These are phyloP conservation scores for Clunio marinus DNA, from an alignment of 2,888 invertebrate genomes.

Conservation along the genomic window DNA sequence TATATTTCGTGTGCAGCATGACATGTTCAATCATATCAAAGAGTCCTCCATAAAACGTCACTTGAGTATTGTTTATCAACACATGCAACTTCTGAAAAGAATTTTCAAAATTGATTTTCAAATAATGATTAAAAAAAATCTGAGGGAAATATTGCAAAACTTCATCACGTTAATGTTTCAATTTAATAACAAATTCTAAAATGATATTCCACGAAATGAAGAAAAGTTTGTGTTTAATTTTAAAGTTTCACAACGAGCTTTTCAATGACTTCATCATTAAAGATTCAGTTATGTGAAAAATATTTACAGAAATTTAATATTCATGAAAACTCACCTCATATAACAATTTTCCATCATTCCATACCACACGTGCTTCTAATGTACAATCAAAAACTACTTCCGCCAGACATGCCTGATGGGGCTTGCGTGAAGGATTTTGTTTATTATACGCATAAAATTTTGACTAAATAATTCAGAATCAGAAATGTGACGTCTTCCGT, in stretches of 20 bases:
- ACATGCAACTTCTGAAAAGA: slow-evolving; percentile 18
- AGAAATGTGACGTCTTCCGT: slow-evolving; percentile 7
- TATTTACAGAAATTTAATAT: too few species aligned
- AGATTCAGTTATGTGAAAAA: too few species aligned
- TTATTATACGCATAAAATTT: slow-evolving; percentile 35
- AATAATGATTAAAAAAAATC: too few species aligned
- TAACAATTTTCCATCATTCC: background rate
- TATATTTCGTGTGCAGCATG: slow-evolving; percentile 25
- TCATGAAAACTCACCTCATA: slow-evolving; percentile 33
- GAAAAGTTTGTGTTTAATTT: too few species aligned
- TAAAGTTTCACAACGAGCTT: too few species aligned
- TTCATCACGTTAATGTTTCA: too few species aligned
- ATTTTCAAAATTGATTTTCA: background rate
- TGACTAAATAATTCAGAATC: slow-evolving; percentile 19
- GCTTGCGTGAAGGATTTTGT: slow-evolving; percentile 33
- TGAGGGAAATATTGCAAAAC: too few species aligned
- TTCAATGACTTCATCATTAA: too few species aligned
- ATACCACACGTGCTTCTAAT: slow-evolving; percentile 1
- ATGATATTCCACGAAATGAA: slow-evolving; percentile 18
- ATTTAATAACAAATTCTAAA: background rate
- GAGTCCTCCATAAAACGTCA: slow-evolving; percentile 30
- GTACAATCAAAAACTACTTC: slow-evolving; percentile 21
- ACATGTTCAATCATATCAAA: slow-evolving; percentile 35
- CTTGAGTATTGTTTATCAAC: slow-evolving; percentile 23
- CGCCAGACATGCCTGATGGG: slow-evolving; percentile 25